Evolutionary conservation across 2,888 invertebrate species (phyloP).

Genomic region (Calephelis perditalis): DNA sequence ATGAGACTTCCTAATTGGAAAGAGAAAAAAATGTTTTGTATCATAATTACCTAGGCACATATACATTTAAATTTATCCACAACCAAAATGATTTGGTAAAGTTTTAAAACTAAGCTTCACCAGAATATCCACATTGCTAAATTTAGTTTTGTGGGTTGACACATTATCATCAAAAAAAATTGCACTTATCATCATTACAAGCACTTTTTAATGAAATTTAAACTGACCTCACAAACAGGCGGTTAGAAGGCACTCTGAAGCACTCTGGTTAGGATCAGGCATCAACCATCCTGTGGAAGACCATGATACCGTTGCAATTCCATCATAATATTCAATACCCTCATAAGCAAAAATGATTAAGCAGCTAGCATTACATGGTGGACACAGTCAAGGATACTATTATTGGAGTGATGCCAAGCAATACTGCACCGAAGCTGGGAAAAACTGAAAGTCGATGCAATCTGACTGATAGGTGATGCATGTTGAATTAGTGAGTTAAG

Average conservation of each 20-base stretch:
- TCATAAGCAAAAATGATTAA: slow-evolving; percentile 42
- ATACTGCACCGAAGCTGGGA: slow-evolving; percentile 56
- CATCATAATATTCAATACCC: slow-evolving; percentile 32
- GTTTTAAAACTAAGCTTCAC: no score
- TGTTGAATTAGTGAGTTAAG: slow-evolving; percentile 26
- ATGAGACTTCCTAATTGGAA: no score
- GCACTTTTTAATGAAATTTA: slow-evolving; percentile 23
- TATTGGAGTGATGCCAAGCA: slow-evolving; percentile 62
- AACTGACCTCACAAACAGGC: slow-evolving; percentile 76
- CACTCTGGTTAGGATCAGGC: slow-evolving; percentile 66
- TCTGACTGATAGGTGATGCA: slow-evolving; percentile 39
- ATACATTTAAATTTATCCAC: no score
- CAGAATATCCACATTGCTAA: no score
- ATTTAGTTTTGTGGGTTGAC: no score
- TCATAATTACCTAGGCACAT: no score
- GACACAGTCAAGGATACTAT: slow-evolving; percentile 68
- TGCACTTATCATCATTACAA: slow-evolving; percentile 1
- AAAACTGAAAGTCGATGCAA: slow-evolving; percentile 59
- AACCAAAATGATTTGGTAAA: no score
- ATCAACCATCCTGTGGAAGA: slow-evolving; percentile 72
- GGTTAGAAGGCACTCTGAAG: slow-evolving; percentile 68
- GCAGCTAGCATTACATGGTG: slow-evolving; percentile 41
- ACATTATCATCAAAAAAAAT: no score
- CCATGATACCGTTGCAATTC: slow-evolving; percentile 53
- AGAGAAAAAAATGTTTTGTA: no score